Conservation (phyloP, 2,888 invertebrate genomes). For the Cordylochernes scorpioides region DNA sequence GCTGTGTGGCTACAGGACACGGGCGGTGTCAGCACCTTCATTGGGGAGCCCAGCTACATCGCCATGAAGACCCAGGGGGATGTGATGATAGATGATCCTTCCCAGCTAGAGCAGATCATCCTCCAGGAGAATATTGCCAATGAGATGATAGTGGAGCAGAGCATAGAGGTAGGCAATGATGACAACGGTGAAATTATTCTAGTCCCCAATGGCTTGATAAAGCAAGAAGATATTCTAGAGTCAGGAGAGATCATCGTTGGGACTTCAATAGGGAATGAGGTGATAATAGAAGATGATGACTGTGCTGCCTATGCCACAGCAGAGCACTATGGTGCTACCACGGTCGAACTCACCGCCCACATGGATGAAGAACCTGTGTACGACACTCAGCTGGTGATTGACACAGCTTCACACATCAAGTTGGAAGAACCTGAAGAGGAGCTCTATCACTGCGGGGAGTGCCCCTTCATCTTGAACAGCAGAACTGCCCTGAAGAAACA, state of each 20-base stretch:
- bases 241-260: conserved; percentile 14
- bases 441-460: conserved; percentile 25
- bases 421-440: conserved; percentile 4
- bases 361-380: conserved; percentile 8
- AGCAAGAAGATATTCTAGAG: conserved; percentile 14
- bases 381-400: conserved; percentile 13
- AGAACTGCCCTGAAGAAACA: conserved; percentile 24
- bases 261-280: conserved; percentile 13
- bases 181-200: conserved; percentile 14
- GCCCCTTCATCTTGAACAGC: conserved; percentile 23
- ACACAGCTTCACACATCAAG: conserved; percentile 10
- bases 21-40: too few relatives aligned
- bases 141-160: conserved; percentile 13
- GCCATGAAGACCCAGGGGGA: conserved; percentile 11
- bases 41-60: conserved; percentile 9
- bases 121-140: conserved; percentile 10
- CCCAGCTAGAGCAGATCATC: conserved; percentile 10
- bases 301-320: too few relatives aligned
- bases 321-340: too few relatives aligned
- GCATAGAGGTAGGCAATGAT: conserved; percentile 9
- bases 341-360: conserved; percentile 5
- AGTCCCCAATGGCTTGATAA: conserved; percentile 13
- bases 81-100: too few relatives aligned
- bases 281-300: conserved; percentile 13
- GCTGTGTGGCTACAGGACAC: too few relatives aligned